Base-by-base conservation (phyloP, 2,888 invertebrate species). In the Phengaris alcon region DNA sequence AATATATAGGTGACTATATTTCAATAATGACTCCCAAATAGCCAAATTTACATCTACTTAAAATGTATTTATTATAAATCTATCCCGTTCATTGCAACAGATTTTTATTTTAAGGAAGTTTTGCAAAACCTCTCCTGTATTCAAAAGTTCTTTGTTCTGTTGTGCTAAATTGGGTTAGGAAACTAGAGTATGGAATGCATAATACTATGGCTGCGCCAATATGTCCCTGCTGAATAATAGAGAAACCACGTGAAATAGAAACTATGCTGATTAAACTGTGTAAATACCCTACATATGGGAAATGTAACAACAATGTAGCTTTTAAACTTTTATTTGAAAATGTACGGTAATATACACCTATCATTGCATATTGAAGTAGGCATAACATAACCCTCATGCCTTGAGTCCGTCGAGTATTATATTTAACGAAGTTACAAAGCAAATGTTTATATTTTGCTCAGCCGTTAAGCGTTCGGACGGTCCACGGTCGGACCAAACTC, bases 131-230 rank as follows among this genome's bases (percentile, higher is more conserved):
- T 15, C 48, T 22, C 51, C 54, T 6, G 35, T 54, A 72, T 72
- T 54, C 52, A 72, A 72, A 73, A 75, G 77, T 78, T 75, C 79
- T 79, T 80, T 80, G 78, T 80, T 79, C 68, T 54, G 77, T 77
- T 54, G 77, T 77, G 48, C 55, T 72, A 54, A 80, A 78, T 77
- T 74, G 75, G 78, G 79, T 78, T 78, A 77, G 75, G 68, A 76
- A 78, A 80, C 59, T 76, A 75, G 77, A 78, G 70, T 78, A 69
- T 35, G 69, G 76, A 57, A 77, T 79, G 78, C 76, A 79, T 80
- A 77, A 77, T 78, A 75, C 76, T 72, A 64, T 54, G 35, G 69
- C 57, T 70, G 74, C 75, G 54, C 51, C 72, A 69, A 73, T 74
- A 75, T 73, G 68, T 75, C 69, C 59, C 73, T 15, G 15, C 59